Evolutionary conservation across 1,140 invertebrate genomes (phyloP), one percentile per base, ranked within the genome.

Genomic region (Limonius californicus): DNA sequence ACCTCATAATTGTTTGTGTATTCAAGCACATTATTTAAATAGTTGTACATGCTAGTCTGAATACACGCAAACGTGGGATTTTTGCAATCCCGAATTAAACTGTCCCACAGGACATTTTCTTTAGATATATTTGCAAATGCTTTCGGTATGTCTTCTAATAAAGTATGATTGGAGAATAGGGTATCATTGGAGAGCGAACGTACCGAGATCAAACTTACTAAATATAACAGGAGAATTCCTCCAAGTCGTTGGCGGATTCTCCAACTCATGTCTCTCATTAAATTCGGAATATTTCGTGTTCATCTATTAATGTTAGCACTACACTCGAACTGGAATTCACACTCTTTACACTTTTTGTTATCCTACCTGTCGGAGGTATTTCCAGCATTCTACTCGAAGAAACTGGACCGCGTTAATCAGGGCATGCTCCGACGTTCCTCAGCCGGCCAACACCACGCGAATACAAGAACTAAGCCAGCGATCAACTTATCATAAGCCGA

Each of bases 41-140:
- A 90, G 8, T 80, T 77, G 67, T 87, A 88, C 3, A 90, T 84
- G 68, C 88, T 89, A 64, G 87, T 89, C 68, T 89, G 87, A 20
- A 91, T 86, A 68, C 89, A 91, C 39, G 83, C 83, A 68, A 89
- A 82, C 39, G 84, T 83, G 16, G 87, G 83, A 59, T 80, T 79
- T 16, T 78, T 76, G 66, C 89, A 91, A 66, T 90, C 84, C 53
- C 82, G 84, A 32, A 90, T 79, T 18, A 91, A 11, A 18, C 15
- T 19, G 19, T 50, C n/a, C 16, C 2, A 50, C n/a, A 50, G n/a
- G 3, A 18, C 7, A 21, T 50, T 21, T 2, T 50, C 16, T 9
- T 12, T 18, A 18, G 45, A 50, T 4, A 50, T 19, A 19, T 50
- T 50, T 8, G 15, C 7, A 7, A 3, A 21, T 2, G 14, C 19